Percentiles rank a stretch among this genome's conserved stretches.
phyloP scores from a whole-genome alignment of 2,113 vertebrate species.

The Channa maculata region DNA sequence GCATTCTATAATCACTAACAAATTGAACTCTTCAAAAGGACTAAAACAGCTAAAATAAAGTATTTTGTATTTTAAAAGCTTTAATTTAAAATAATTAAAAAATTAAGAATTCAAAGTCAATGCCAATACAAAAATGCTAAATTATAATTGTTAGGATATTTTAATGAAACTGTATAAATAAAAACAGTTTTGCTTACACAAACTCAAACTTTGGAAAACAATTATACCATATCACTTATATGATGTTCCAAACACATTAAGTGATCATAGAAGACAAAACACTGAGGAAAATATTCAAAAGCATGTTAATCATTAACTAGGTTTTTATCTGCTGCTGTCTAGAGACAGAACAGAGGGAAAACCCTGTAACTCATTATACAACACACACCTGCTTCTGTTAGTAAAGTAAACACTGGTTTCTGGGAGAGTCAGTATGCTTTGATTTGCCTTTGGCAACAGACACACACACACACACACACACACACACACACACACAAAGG shows the following conservation, averaged over 20 bases:
- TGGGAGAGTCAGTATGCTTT: conserved; percentile 62
- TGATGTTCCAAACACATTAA: not conserved
- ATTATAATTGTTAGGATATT: too few relatives aligned
- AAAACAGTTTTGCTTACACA: not conserved
- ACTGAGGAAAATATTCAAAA: conserved; percentile 26
- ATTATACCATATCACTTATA: not conserved
- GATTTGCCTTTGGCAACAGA: conserved; percentile 66
- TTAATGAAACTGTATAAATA: too few relatives aligned
- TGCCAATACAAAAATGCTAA: too few relatives aligned
- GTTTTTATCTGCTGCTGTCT: conserved; percentile 50
- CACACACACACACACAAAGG: not conserved
- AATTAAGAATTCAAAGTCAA: too few relatives aligned
- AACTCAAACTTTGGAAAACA: not conserved
- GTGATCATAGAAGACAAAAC: conserved; percentile 11
- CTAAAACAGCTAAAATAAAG: too few relatives aligned
- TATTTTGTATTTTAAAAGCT: too few relatives aligned
- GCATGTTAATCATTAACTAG: conserved; percentile 64
- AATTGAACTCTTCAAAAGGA: too few relatives aligned
- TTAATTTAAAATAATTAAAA: too few relatives aligned
- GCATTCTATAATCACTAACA: not conserved
- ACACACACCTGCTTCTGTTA: conserved; percentile 73
- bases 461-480: conserved; percentile 14
- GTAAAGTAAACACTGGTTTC: conserved; percentile 69
- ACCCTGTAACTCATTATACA: conserved; percentile 51
- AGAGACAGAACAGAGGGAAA: conserved; percentile 41